Evolutionary conservation across 2,888 invertebrate genomes (phyloP).

Genomic region (Hofmannophila pseudospretella): DNA sequence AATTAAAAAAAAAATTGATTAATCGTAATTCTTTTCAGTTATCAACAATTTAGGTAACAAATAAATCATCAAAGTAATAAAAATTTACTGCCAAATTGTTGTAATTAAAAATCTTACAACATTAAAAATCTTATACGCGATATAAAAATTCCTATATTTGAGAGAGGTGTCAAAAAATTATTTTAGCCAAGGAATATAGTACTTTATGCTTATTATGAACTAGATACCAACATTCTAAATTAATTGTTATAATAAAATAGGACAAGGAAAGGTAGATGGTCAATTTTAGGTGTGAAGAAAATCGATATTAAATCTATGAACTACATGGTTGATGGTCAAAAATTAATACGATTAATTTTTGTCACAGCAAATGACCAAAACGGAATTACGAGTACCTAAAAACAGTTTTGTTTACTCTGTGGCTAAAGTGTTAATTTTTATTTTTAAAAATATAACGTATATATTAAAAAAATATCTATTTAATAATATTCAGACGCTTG

Average conservation of each 20-base stretch:
- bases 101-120: conserved; percentile 3
- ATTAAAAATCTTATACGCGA: too few species aligned
- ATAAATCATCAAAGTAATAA: conserved; percentile 22
- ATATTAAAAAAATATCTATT: conserved; percentile 5
- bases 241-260: conserved; percentile 36
- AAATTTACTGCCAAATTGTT: conserved; percentile 44
- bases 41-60: background rate
- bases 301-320: too few species aligned
- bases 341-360: too few species aligned
- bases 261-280: conserved; percentile 31
- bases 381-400: background rate
- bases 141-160: conserved; percentile 13
- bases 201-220: conserved; percentile 11
- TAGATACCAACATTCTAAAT: conserved; percentile 50
- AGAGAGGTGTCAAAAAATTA: conserved; percentile 36
- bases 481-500: conserved; percentile 33
- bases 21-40: too few species aligned
- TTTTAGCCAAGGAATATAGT: background rate
- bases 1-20: too few species aligned
- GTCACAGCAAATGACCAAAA: too few species aligned
- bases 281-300: conserved; percentile 54
- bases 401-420: background rate
- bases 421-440: background rate
- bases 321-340: too few species aligned
- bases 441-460: conserved; percentile 5